Conservation (phyloP, 2,797 vertebrate species). For the Notamacropus eugenii region DNA sequence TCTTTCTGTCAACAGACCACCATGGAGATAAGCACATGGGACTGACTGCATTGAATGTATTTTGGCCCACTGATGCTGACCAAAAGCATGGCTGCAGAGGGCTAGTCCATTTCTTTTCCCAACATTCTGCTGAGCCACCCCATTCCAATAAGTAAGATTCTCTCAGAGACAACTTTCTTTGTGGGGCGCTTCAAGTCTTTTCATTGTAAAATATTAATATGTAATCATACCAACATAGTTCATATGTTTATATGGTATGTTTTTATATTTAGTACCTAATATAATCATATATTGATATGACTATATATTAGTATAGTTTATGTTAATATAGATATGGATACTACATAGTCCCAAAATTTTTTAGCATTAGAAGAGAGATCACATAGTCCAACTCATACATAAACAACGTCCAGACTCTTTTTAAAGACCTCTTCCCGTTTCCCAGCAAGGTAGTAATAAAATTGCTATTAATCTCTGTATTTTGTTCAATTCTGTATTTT, state of each 20-base stretch:
- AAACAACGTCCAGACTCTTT: background rate
- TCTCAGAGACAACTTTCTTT: background rate
- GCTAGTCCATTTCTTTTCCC: background rate
- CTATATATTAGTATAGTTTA: background rate
- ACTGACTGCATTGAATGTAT: background rate
- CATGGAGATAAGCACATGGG: background rate
- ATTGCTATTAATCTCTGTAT: background rate
- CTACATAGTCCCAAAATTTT: background rate
- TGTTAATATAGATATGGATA: background rate
- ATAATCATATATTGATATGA: too few relatives aligned
- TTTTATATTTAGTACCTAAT: background rate
- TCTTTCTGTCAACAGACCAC: background rate
- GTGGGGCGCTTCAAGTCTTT: background rate
- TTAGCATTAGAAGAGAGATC: background rate
- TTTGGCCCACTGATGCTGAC: background rate
- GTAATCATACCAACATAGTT: background rate
- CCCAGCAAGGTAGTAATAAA: background rate
- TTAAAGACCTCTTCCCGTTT: background rate
- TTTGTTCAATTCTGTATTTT: background rate
- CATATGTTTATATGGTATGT: background rate
- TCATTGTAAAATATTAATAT: background rate
- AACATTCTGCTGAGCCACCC: background rate
- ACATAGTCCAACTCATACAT: background rate
- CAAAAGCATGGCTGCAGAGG: background rate
- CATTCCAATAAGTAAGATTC: background rate